Evolutionary conservation across 2,888 invertebrate species (phyloP), one percentile per base, ranked within the genome.

Genomic region (Stenoptilia bipunctidactyla): DNA sequence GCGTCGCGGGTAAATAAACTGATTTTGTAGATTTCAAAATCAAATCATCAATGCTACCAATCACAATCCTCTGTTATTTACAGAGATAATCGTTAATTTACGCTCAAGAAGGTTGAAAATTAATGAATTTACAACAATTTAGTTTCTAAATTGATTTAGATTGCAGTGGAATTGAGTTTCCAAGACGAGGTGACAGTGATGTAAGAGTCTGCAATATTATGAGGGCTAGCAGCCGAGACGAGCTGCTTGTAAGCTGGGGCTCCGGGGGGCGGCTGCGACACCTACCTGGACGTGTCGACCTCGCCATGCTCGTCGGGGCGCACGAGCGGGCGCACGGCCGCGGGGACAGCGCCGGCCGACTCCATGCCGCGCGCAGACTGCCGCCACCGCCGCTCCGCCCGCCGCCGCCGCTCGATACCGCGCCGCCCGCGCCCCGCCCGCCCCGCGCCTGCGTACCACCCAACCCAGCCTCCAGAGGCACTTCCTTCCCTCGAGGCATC

Each of bases 301-400:
- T 94, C 93, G 47, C 94, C 94, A 54, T 86, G 83, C 51, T 93
- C 94, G 51, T 92, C 90, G 9, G 94, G 92, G 76, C 92, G 89
- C 43, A 94, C 94, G 71, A 90, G 86, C 38, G 94, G 94, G 49
- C 94, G 74, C 62, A 52, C 67, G 56, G 48, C 48, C 54, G 54
- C 59, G 53, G 49, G 53, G 52, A 51, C 49, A 54, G 52, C 50
- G 52, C 51, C 49, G 55, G 53, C 50, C 36, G 34, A 15, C n/a
- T 33, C 30, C 14, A 15, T 33, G 37, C 15, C 25, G 39, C 34
- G 13, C 15, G n/a, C 62, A 46, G 44, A 47, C 49, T 34, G 61
- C 56, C 13, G 55, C 66, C 36, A 47, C 53, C 15, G 40, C 48
- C 13, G 69, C 68, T 43, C 66, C 58, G 12, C 64, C 72, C 12